Conservation (phyloP, 2,113 vertebrate species). For the Scomber japonicus region DNA sequence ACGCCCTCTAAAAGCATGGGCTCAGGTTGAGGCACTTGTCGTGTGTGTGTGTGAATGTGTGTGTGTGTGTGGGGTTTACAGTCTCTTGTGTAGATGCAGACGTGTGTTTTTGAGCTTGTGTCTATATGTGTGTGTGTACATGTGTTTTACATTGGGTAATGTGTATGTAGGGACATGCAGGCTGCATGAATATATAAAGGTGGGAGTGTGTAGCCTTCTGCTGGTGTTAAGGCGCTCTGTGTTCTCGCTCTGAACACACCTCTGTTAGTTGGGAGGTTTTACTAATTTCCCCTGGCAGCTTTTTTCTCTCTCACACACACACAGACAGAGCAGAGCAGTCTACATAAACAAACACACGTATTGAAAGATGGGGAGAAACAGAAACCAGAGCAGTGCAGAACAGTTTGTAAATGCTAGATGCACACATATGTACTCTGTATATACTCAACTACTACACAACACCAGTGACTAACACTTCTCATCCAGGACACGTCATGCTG, state of each 20-base stretch:
- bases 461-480: neutral
- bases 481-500: neutral
- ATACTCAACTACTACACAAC: conserved; percentile 6
- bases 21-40: conserved; percentile 33
- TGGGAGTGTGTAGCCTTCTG: conserved; percentile 69
- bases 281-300: conserved; percentile 79
- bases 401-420: conserved; percentile 29
- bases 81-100: neutral
- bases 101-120: neutral
- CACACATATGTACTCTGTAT: neutral
- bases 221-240: conserved; percentile 59
- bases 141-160: conserved; percentile 43
- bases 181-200: conserved; percentile 59
- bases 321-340: conserved; percentile 11
- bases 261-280: conserved; percentile 80
- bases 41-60: neutral
- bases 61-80: conserved; percentile 30
- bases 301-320: conserved; percentile 48
- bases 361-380: conserved; percentile 44
- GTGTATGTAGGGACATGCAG: conserved; percentile 17
- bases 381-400: conserved; percentile 44
- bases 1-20: conserved; percentile 37
- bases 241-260: conserved; percentile 79
- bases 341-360: conserved; percentile 64
- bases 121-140: conserved; percentile 2